Percentiles rank a stretch among this genome's conserved stretches.
phyloP scores from a whole-genome alignment of 2,113 vertebrate genomes.

The Tauraco erythrolophus region DNA sequence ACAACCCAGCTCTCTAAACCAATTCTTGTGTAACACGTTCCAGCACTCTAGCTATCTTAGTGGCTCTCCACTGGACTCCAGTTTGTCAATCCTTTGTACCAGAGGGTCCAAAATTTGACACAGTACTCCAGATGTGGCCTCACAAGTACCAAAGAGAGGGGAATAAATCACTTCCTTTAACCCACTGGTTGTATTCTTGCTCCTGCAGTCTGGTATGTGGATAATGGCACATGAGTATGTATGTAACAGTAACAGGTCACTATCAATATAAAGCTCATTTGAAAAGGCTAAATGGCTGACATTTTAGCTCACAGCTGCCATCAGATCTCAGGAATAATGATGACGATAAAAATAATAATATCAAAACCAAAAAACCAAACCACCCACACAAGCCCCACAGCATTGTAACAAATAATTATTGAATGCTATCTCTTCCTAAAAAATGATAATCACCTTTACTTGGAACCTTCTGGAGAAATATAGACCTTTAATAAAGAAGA shows the following conservation, averaged over 20 bases:
- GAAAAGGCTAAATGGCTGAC: neutral
- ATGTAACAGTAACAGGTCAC: neutral
- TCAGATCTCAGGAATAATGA: neutral
- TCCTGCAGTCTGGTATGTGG: neutral
- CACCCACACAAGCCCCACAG: neutral
- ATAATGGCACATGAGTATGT: neutral
- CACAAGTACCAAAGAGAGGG: neutral
- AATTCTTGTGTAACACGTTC: accelerated
- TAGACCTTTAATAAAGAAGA: neutral
- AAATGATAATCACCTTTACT: neutral
- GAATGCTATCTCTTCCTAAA: neutral
- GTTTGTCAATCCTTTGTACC: neutral
- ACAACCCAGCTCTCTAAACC: neutral
- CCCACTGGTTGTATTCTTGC: neutral
- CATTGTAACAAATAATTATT: neutral
- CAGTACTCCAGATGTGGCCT: neutral
- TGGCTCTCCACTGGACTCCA: neutral
- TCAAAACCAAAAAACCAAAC: neutral
- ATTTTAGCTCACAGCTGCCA: neutral
- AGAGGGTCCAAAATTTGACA: neutral
- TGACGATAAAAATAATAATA: neutral
- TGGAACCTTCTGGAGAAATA: neutral
- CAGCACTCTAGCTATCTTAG: neutral
- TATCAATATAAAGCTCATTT: neutral
- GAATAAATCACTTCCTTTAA: neutral